A percentile compares a stretch with the other conserved stretches of the same genome.
Evolutionary conservation across 2,888 invertebrate genomes (phyloP).

Genomic region (Hirtodrosophila duncani): DNA sequence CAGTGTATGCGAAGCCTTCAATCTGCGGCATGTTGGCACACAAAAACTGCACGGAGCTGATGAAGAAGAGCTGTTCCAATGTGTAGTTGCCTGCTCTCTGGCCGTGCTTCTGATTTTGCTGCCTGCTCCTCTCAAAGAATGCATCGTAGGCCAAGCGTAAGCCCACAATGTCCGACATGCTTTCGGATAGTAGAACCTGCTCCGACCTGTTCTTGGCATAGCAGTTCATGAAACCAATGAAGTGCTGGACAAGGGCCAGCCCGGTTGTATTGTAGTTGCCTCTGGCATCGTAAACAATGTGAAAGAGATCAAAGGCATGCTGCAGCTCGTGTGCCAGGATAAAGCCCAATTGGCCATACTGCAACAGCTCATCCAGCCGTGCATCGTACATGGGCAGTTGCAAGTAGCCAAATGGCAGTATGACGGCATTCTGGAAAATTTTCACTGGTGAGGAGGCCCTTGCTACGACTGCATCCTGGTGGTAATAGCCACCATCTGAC

Average conservation of each 20-base stretch:
- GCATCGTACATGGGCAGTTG: constrained; percentile 60
- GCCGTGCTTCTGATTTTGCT: not conserved
- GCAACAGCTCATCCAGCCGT: constrained; percentile 41
- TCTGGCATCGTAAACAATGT: constrained; percentile 61
- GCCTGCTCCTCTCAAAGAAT: constrained; percentile 38
- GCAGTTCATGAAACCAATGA: constrained; percentile 51
- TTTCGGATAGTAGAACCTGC: constrained; percentile 52
- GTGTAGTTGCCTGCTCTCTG: constrained; percentile 6
- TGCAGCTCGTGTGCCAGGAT: constrained; percentile 69
- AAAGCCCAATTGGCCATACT: constrained; percentile 63
- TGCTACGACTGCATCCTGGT: constrained; percentile 45
- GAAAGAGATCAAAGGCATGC: constrained; percentile 68
- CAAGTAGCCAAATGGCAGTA: constrained; percentile 65
- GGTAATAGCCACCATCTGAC: constrained; percentile 43
- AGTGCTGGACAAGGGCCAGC: constrained; percentile 51
- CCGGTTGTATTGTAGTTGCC: constrained; percentile 60
- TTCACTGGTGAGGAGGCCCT: constrained; percentile 67
- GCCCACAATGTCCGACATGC: constrained; percentile 65
- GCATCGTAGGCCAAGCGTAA: constrained; percentile 58
- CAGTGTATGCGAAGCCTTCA: constrained; percentile 19
- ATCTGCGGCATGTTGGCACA: constrained; percentile 61
- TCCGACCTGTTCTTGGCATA: constrained; percentile 25
- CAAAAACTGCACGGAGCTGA: constrained; percentile 69
- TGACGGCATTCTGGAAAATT: constrained; percentile 64
- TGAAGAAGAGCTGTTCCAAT: constrained; percentile 55